phyloP scores from a whole-genome alignment of 2,113 vertebrate genomes.

The Odontesthes bonariensis region DNA sequence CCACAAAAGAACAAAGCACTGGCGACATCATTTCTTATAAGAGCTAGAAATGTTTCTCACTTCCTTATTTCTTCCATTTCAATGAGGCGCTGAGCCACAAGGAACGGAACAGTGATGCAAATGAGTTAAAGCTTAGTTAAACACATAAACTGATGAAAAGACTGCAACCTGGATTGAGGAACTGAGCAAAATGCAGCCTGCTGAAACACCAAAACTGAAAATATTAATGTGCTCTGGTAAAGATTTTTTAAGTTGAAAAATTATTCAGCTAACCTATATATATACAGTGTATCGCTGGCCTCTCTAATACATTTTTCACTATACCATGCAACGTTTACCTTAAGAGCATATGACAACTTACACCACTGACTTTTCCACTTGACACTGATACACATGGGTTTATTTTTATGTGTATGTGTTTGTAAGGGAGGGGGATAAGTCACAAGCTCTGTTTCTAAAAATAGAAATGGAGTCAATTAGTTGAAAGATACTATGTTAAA shows the following conservation, averaged over 20 bases:
- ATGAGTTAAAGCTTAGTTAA: not conserved
- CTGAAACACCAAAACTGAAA: not conserved
- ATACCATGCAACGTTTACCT: not conserved
- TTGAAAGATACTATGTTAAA: not conserved
- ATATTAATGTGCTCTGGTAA: not conserved
- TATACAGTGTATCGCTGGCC: no score
- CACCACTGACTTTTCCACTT: not conserved
- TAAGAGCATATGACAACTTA: not conserved
- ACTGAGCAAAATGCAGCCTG: not conserved
- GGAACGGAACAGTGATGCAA: not conserved
- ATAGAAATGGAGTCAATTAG: conserved; percentile 15
- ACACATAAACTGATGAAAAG: not conserved
- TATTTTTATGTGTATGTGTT: conserved; percentile 9
- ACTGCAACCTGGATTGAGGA: not conserved
- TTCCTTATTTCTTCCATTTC: conserved; percentile 25
- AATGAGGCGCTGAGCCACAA: not conserved
- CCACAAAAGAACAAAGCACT: conserved; percentile 4
- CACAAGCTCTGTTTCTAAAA: conserved; percentile 8
- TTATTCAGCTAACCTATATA: no score
- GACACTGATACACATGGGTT: not conserved
- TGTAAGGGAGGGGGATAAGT: not conserved
- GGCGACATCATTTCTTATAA: conserved; percentile 22
- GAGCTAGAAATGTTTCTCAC: conserved; percentile 21
- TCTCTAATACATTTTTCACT: no score
- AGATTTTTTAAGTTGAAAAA: not conserved